Conservation (phyloP, 1,140 invertebrate species). For the Drosophila navojoa region DNA sequence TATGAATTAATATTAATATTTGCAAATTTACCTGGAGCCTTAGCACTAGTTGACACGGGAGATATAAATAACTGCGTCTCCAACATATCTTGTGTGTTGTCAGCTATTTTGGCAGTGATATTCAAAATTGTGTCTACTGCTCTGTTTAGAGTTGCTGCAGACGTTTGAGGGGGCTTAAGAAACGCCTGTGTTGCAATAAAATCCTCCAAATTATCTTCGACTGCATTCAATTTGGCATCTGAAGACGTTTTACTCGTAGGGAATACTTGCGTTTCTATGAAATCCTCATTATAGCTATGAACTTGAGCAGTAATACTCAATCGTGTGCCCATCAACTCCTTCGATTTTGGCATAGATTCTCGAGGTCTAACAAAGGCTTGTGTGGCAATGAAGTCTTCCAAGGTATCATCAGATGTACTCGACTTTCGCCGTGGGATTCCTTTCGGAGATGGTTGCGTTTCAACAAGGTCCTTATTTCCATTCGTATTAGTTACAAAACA, state of each 20-base stretch:
- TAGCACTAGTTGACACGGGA: not conserved
- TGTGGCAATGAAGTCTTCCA: constrained; percentile 35
- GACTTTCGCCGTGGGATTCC: not conserved
- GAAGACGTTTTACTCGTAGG: too few relatives aligned
- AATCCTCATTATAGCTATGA: constrained; percentile 26
- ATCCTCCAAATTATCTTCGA: constrained; percentile 3
- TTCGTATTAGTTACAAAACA: too few relatives aligned
- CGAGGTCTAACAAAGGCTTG: constrained; percentile 3
- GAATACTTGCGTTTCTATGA: constrained; percentile 46
- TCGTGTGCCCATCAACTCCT: not conserved
- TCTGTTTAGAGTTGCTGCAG: not conserved
- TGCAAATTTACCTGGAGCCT: not conserved
- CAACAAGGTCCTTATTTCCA: constrained; percentile 26
- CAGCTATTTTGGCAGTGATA: not conserved
- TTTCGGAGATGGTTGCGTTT: constrained; percentile 34
- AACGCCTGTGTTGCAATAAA: constrained; percentile 26
- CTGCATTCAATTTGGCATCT: not conserved
- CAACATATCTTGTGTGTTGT: constrained; percentile 16
- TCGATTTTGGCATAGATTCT: not conserved
- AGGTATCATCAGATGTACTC: not conserved
- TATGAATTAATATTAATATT: not conserved
- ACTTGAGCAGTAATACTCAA: constrained; percentile 6
- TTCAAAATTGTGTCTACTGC: not conserved
- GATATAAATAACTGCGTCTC: constrained; percentile 28
- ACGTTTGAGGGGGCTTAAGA: not conserved